Evolutionary conservation across 2,797 vertebrate genomes (phyloP).

Genomic region (Melanotaenia pygmaea): DNA sequence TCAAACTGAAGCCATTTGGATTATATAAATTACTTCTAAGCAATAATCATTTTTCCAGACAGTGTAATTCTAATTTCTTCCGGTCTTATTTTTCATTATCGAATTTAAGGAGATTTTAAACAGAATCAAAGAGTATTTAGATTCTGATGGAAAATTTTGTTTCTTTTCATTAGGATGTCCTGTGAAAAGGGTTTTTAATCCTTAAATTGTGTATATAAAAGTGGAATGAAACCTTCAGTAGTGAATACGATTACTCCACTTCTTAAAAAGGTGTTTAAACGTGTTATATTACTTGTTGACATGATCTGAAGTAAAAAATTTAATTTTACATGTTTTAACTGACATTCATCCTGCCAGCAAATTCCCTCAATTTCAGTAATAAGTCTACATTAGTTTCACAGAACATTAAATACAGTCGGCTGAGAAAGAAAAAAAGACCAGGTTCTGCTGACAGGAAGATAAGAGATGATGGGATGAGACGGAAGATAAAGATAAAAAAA

Average conservation of each 20-base stretch:
- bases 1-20: slow-evolving; percentile 4
- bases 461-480: slow-evolving; percentile 17
- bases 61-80: slow-evolving; percentile 20
- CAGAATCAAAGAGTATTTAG: not conserved
- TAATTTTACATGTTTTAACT: not conserved
- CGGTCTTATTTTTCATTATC: slow-evolving; percentile 10
- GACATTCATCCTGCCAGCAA: slow-evolving; percentile 3
- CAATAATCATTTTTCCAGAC: slow-evolving; percentile 17
- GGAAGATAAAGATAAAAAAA: slow-evolving; percentile 7
- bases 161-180: not conserved
- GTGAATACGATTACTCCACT: not conserved
- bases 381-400: slow-evolving; percentile 19
- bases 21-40: slow-evolving; percentile 4
- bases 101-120: too few species aligned
- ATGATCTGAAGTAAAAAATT: slow-evolving; percentile 2
- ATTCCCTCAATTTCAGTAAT: slow-evolving; percentile 26
- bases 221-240: not conserved
- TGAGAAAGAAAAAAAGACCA: slow-evolving; percentile 16
- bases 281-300: slow-evolving; percentile 4
- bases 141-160: not conserved
- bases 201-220: slow-evolving; percentile 6
- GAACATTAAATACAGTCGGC: slow-evolving; percentile 10
- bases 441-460: slow-evolving; percentile 31
- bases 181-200: not conserved
- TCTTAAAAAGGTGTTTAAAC: slow-evolving; percentile 29